Evolutionary conservation across 2,888 invertebrate species (phyloP).

Genomic region (Eupithecia pulchellata): DNA sequence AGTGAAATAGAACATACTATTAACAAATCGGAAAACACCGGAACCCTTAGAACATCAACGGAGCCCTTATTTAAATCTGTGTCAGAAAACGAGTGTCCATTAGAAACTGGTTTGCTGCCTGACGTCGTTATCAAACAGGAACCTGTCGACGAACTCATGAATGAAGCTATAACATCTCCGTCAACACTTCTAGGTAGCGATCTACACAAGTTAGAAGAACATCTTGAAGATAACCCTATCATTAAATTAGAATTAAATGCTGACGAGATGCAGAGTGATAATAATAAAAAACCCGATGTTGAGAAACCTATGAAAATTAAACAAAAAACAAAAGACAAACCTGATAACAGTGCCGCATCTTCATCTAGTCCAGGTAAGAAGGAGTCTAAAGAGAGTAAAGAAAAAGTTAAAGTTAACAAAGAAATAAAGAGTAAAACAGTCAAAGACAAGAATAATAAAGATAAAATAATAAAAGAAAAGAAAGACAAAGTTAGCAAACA

Average conservation of each 20-base stretch:
- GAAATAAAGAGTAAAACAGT: constrained; percentile 53
- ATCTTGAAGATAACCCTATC: constrained; percentile 50
- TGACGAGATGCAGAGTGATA: constrained; percentile 39
- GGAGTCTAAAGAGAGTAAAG: constrained; percentile 62
- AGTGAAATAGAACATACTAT: constrained; percentile 51
- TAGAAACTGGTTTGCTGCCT: constrained; percentile 16
- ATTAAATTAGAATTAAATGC: constrained; percentile 2
- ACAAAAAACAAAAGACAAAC: constrained; percentile 58
- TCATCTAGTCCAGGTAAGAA: constrained; percentile 51
- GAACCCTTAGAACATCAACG: constrained; percentile 33
- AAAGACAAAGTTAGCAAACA: constrained; percentile 55
- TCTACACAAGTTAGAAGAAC: constrained; percentile 55
- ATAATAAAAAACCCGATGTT: constrained; percentile 34
- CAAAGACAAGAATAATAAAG: constrained; percentile 50
- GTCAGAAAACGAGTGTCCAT: constrained; percentile 39
- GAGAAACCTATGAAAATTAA: constrained; percentile 60
- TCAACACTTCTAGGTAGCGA: constrained; percentile 47
- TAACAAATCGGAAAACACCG: constrained; percentile 42
- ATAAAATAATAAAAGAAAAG: constrained; percentile 45
- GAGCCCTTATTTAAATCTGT: constrained; percentile 38
- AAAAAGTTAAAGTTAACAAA: constrained; percentile 60
- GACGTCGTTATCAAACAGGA: constrained; percentile 65
- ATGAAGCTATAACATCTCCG: constrained; percentile 41
- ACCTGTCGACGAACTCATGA: constrained; percentile 66
- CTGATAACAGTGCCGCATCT: constrained; percentile 51